phyloP scores from a whole-genome alignment of 2,113 vertebrate species.

The Bothrops jararaca region DNA sequence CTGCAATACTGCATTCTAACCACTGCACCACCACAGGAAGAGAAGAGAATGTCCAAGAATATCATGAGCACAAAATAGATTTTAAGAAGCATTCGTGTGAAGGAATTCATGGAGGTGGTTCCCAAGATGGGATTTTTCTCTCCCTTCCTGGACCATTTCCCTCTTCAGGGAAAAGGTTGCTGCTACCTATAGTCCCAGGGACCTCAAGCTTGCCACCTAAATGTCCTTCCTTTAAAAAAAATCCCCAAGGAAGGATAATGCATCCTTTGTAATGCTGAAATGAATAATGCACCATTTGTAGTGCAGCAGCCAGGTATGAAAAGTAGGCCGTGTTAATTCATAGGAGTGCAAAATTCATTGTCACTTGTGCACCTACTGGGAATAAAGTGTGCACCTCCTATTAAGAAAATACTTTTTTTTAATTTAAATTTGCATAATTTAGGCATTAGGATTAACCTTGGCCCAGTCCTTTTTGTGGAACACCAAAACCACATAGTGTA shows the following conservation, averaged over 20 bases:
- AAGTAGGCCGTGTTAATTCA: slow-evolving; percentile 64
- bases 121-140: not conserved
- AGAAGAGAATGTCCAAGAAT: not conserved
- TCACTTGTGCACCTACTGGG: slow-evolving; percentile 59
- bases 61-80: not conserved
- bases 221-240: not conserved
- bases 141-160: not conserved
- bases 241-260: slow-evolving; percentile 24
- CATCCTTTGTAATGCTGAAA: slow-evolving; percentile 35
- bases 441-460: slow-evolving; percentile 64
- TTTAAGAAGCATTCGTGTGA: not conserved
- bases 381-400: slow-evolving; percentile 66
- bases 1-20: too few species aligned
- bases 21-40: too few species aligned
- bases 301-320: slow-evolving; percentile 58
- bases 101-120: not conserved
- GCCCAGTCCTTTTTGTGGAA: slow-evolving; percentile 54
- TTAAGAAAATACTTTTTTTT: slow-evolving; percentile 63
- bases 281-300: slow-evolving; percentile 58
- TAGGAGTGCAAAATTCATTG: slow-evolving; percentile 61
- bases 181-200: not conserved
- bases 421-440: slow-evolving; percentile 68
- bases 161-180: not conserved
- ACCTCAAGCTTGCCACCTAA: not conserved
- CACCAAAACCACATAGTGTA: slow-evolving; percentile 47